A percentile compares a stretch with the other conserved stretches of the same genome.
Evolutionary conservation across 2,113 vertebrate genomes (phyloP).

Genomic region (Pionites leucogaster): DNA sequence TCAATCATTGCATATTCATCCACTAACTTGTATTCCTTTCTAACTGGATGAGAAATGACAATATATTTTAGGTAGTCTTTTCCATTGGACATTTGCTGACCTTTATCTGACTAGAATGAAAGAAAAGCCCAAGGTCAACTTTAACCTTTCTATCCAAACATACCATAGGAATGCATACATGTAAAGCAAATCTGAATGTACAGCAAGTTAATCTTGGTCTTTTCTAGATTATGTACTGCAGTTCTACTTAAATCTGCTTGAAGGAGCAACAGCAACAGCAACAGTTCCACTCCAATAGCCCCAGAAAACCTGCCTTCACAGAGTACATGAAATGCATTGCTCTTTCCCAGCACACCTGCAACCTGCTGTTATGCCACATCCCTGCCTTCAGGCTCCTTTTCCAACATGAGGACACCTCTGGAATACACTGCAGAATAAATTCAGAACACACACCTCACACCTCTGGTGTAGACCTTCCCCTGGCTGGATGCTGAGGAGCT

Average conservation of each 20-base stretch:
- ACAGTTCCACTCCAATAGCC: background rate
- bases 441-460: fast-evolving
- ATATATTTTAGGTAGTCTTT: background rate
- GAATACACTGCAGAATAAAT: background rate
- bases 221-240: background rate
- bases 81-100: background rate
- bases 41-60: background rate
- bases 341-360: background rate
- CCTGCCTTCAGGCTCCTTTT: background rate
- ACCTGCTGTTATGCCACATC: background rate
- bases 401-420: background rate
- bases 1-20: background rate
- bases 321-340: background rate
- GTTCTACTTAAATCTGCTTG: background rate
- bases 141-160: slow-evolving; percentile 26
- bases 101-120: slow-evolving; percentile 8
- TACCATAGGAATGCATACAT: background rate
- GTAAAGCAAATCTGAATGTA: background rate
- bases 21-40: background rate
- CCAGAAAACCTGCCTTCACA: background rate
- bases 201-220: background rate
- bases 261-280: background rate
- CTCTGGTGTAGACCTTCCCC: background rate
- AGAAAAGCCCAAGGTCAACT: slow-evolving; percentile 22
- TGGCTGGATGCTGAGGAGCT: background rate